Percentiles rank a stretch among this genome's conserved stretches.
Evolutionary conservation across 2,888 invertebrate species (phyloP).

Genomic region (Encarsia formosa): DNA sequence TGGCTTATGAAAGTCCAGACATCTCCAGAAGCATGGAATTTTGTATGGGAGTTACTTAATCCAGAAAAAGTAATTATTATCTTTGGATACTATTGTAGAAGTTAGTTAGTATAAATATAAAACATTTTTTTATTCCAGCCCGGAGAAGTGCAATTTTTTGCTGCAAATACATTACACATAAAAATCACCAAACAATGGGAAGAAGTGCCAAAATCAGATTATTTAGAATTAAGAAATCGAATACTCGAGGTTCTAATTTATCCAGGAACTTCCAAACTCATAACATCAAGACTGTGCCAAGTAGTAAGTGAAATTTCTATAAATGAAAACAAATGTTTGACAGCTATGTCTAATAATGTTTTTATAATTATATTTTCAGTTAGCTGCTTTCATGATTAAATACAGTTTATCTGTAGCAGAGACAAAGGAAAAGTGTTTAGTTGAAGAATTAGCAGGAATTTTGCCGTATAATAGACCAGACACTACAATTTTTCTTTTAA

Average conservation of each 20-base stretch:
- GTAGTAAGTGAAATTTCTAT: constrained; percentile 61
- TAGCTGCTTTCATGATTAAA: constrained; percentile 80
- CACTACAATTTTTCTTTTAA: constrained; percentile 66
- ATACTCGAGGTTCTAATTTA: constrained; percentile 73
- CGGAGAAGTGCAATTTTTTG: constrained; percentile 90
- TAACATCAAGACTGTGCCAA: constrained; percentile 81
- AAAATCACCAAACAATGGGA: constrained; percentile 85
- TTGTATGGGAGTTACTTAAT: constrained; percentile 84
- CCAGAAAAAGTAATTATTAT: constrained; percentile 65
- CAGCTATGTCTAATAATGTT: not conserved
- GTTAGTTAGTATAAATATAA: not conserved
- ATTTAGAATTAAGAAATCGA: constrained; percentile 71
- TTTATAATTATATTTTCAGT: constrained; percentile 54
- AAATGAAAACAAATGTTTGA: not conserved
- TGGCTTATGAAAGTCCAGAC: constrained; percentile 84
- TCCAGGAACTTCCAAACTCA: constrained; percentile 77
- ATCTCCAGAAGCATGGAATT: constrained; percentile 86
- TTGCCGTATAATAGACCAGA: constrained; percentile 61
- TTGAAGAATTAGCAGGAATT: constrained; percentile 69
- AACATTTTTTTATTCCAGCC: constrained; percentile 56
- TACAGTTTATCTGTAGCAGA: constrained; percentile 54
- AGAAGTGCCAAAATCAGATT: constrained; percentile 78
- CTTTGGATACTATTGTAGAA: too few relatives aligned
- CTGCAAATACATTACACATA: constrained; percentile 82
- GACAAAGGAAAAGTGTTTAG: constrained; percentile 61